These are phyloP conservation scores for Lagodon rhomboides DNA, from an alignment of 2,797 vertebrate species.

Conservation along the genomic window DNA sequence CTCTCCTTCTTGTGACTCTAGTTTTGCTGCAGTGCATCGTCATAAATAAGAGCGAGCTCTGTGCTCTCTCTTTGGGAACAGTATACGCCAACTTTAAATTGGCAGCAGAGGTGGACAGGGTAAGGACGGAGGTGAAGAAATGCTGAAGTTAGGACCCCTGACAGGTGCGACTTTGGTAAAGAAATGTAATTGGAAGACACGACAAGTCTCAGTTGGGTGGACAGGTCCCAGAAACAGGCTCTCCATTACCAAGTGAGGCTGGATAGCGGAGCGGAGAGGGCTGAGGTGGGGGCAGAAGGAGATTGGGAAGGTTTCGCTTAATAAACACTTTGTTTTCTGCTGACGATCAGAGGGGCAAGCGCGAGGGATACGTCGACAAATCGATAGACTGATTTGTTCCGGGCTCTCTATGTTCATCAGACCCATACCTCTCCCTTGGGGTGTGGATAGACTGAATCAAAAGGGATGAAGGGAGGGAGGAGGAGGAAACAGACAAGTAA, in stretches of 20 bases:
- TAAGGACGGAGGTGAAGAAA: conserved; percentile 43
- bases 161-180: conserved; percentile 67
- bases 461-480: conserved; percentile 16
- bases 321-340: conserved; percentile 88
- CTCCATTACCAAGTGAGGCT: conserved; percentile 51
- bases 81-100: conserved; percentile 67
- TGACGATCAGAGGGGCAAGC: conserved; percentile 80
- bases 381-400: conserved; percentile 84
- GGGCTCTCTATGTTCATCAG: conserved; percentile 76
- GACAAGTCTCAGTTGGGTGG: conserved; percentile 67
- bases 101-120: conserved; percentile 46
- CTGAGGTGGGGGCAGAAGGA: conserved; percentile 25
- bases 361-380: conserved; percentile 72
- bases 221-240: conserved; percentile 64
- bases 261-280: conserved; percentile 16
- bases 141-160: conserved; percentile 63
- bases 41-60: conserved; percentile 57
- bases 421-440: conserved; percentile 61
- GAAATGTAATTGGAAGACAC: conserved; percentile 74
- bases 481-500: conserved; percentile 54
- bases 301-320: conserved; percentile 82
- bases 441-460: conserved; percentile 43
- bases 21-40: conserved; percentile 61
- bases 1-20: conserved; percentile 55
- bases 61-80: conserved; percentile 48